Evolutionary conservation across 2,888 invertebrate genomes (phyloP).

Genomic region (Empis stercorea): DNA sequence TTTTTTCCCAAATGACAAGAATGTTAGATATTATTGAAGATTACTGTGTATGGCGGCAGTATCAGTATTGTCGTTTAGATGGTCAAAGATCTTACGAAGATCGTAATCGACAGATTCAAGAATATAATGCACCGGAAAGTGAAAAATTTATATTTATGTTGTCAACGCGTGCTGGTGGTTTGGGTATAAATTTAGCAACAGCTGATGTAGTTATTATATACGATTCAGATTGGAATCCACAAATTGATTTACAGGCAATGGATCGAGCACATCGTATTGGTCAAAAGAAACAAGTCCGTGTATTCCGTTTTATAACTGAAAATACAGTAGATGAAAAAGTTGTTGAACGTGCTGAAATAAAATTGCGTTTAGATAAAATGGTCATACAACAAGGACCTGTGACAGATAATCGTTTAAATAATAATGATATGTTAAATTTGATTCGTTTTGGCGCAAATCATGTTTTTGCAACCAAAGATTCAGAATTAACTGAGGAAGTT

Average conservation of each 20-base stretch:
- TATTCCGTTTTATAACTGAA: constrained; percentile 92
- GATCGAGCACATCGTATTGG: constrained; percentile 98
- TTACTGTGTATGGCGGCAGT: constrained; percentile 81
- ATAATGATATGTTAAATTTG: constrained; percentile 98
- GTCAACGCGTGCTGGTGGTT: constrained; percentile 94
- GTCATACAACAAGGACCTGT: constrained; percentile 97
- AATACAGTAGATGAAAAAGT: constrained; percentile 99
- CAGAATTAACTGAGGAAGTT: constrained; percentile 95
- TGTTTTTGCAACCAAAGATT: constrained; percentile 94
- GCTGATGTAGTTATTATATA: constrained; percentile 96
- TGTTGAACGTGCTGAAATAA: constrained; percentile 95
- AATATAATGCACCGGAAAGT: constrained; percentile 81
- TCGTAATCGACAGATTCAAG: constrained; percentile 87
- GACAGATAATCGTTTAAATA: constrained; percentile 83
- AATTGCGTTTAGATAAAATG: constrained; percentile 85
- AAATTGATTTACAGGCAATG: constrained; percentile 94
- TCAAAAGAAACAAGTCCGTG: constrained; percentile 86
- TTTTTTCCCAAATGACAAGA: constrained; percentile 95
- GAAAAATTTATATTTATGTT: constrained; percentile 96
- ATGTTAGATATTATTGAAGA: constrained; percentile 95
- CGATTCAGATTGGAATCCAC: constrained; percentile 99
- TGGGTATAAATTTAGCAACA: constrained; percentile 94
- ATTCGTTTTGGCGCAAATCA: constrained; percentile 99
- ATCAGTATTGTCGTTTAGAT: constrained; percentile 79
- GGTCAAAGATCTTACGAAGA: constrained; percentile 97